phyloP scores from a whole-genome alignment of 2,797 vertebrate genomes.

The Gallirallus australis region DNA sequence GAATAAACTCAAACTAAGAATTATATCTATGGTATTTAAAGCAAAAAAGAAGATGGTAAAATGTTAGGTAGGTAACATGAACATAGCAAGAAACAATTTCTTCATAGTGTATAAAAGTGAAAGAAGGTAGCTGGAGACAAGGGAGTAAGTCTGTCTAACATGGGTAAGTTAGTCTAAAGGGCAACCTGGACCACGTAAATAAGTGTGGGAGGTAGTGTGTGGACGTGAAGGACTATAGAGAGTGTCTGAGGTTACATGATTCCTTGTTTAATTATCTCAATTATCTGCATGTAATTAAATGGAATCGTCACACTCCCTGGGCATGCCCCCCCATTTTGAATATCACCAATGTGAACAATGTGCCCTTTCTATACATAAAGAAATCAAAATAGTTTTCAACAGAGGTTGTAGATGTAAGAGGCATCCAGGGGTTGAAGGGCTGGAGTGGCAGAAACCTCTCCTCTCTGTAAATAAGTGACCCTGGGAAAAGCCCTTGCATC shows the following conservation, averaged over 20 bases:
- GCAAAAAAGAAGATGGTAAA: background rate
- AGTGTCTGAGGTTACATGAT: background rate
- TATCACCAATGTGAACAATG: background rate
- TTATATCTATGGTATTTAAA: background rate
- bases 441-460: background rate
- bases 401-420: background rate
- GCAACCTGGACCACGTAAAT: background rate
- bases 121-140: background rate
- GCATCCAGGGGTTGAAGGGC: background rate
- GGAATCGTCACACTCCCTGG: background rate
- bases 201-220: background rate
- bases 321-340: background rate
- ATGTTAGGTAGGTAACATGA: background rate
- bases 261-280: background rate
- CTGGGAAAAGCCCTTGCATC: background rate
- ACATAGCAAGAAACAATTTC: background rate
- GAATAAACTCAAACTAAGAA: slow-evolving; percentile 8
- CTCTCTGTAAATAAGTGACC: background rate
- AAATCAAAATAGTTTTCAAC: background rate
- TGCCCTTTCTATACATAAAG: background rate
- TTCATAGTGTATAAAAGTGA: background rate
- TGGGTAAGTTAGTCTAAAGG: background rate
- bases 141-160: background rate
- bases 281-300: background rate
- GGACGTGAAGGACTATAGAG: background rate